phyloP scores from a whole-genome alignment of 2,113 vertebrate genomes.

The Vimba vimba region DNA sequence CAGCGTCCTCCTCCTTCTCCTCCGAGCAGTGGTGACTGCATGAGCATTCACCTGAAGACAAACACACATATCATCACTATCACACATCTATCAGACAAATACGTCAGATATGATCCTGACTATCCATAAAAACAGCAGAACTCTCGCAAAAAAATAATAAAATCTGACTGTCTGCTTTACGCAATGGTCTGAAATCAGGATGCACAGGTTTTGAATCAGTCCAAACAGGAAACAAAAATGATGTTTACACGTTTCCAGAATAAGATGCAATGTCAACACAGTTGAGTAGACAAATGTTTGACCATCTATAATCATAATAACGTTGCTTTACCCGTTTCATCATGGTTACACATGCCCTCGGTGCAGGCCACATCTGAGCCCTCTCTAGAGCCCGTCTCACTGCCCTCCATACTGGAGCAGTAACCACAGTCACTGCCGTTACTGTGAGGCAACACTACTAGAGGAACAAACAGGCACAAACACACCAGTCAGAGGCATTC shows the following conservation, averaged over 20 bases:
- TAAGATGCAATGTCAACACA: no score
- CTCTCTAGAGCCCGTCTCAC: constrained; percentile 90
- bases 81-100: not conserved
- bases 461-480: constrained; percentile 29
- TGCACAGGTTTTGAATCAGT: no score
- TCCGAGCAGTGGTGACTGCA: constrained; percentile 84
- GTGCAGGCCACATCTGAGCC: constrained; percentile 95
- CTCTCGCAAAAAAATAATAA: not conserved
- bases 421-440: constrained; percentile 94
- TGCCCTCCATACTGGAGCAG: constrained; percentile 96
- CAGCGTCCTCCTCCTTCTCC: constrained; percentile 89
- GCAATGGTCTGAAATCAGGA: constrained; percentile 50
- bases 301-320: no score
- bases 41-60: constrained; percentile 79
- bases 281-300: no score
- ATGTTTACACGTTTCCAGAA: no score
- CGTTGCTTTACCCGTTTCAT: constrained; percentile 82
- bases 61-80: constrained; percentile 8
- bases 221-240: no score
- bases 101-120: not conserved
- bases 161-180: not conserved
- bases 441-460: constrained; percentile 87
- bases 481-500: not conserved
- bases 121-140: not conserved
- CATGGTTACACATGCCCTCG: constrained; percentile 96